These are phyloP conservation scores for Zophobas morio DNA, from an alignment of 1,140 invertebrate genomes.

Conservation along the genomic window DNA sequence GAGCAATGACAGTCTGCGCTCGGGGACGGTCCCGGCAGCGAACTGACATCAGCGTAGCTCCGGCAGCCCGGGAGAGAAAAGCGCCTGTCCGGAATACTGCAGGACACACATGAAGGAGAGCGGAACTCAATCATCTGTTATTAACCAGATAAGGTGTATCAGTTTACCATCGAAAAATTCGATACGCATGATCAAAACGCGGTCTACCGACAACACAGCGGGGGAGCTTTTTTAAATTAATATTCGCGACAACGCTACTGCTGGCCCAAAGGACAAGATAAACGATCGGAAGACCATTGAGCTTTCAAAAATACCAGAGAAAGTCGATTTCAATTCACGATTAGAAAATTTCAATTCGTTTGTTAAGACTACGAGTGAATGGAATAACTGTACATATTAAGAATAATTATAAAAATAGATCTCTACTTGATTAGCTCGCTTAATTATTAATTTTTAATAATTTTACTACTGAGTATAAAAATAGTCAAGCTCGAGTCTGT, in stretches of 20 bases:
- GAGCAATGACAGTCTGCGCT: conserved; percentile 49
- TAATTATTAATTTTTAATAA: no score
- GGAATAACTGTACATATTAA: no score
- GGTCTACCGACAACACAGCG: conserved; percentile 26
- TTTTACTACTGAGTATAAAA: no score
- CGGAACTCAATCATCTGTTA: conserved; percentile 44
- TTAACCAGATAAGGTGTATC: conserved; percentile 40
- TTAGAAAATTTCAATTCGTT: no score
- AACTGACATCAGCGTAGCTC: conserved; percentile 60
- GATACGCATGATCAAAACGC: conserved; percentile 37
- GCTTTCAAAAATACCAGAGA: not conserved
- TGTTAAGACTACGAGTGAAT: no score
- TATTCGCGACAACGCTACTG: conserved; percentile 3
- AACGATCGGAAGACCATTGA: not conserved
- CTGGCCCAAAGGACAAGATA: conserved; percentile 5
- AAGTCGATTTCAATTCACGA: no score
- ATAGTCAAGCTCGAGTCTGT: no score
- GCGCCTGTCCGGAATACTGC: conserved; percentile 60
- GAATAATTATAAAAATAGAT: no score
- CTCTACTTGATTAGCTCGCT: no score
- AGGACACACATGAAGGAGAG: conserved; percentile 44
- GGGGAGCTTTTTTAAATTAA: conserved; percentile 39
- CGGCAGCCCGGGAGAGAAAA: conserved; percentile 60
- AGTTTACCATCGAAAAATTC: conserved; percentile 34
- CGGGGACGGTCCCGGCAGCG: conserved; percentile 60